Evolutionary conservation across 1,140 invertebrate species (phyloP).

Genomic region (Rhagoletis zephyria): DNA sequence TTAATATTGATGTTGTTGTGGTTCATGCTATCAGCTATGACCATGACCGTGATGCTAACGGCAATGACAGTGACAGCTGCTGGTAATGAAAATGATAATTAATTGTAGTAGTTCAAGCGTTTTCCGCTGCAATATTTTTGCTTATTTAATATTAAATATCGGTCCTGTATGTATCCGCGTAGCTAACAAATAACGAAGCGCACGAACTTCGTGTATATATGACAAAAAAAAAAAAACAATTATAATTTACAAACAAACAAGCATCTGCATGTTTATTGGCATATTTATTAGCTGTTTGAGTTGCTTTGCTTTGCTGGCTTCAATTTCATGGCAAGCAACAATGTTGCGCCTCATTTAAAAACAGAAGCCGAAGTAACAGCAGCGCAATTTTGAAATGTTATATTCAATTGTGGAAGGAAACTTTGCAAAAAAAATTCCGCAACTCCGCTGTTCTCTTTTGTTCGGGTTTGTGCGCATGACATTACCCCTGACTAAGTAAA

Average conservation of each 20-base stretch:
- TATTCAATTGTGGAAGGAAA: too few species aligned
- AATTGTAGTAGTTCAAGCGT: conserved; percentile 17
- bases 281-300: conserved; percentile 32
- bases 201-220: background rate
- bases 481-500: too few species aligned
- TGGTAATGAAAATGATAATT: conserved; percentile 38
- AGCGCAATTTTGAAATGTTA: background rate
- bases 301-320: background rate
- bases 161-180: background rate
- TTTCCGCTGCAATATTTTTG: background rate
- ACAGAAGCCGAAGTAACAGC: background rate
- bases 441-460: too few species aligned
- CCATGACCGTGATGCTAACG: conserved; percentile 22
- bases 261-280: background rate
- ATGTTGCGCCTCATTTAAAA: background rate
- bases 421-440: too few species aligned
- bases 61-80: conserved; percentile 28
- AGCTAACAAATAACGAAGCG: background rate
- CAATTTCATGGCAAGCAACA: background rate
- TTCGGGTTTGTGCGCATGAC: too few species aligned
- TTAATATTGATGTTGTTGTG: background rate
- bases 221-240: too few species aligned
- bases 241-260: too few species aligned
- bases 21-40: background rate
- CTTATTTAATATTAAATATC: background rate